Conservation (phyloP, 2,888 invertebrate genomes). For the Drosophila diplacantha region DNA sequence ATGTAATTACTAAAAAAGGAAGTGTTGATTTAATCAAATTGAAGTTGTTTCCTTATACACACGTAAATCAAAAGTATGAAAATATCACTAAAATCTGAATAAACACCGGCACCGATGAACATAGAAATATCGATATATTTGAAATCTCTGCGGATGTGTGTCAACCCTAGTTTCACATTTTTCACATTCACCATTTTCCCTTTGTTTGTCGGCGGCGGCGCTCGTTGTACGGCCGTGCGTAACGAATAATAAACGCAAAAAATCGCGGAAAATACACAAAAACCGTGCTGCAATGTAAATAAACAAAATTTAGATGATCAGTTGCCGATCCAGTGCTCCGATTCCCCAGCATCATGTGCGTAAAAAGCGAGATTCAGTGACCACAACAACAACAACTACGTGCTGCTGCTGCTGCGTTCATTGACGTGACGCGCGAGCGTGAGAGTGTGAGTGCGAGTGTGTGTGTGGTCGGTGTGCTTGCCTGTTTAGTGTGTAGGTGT, state of each 20-base stretch:
- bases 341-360: slow-evolving; percentile 62
- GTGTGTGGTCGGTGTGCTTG: slow-evolving; percentile 48
- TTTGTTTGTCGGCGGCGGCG: slow-evolving; percentile 70
- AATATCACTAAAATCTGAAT: neutral
- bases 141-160: neutral
- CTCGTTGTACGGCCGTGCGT: slow-evolving; percentile 69
- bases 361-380: slow-evolving; percentile 63
- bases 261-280: slow-evolving; percentile 48
- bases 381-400: slow-evolving; percentile 52
- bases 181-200: slow-evolving; percentile 72
- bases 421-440: slow-evolving; percentile 72
- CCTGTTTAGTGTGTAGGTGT: slow-evolving; percentile 31
- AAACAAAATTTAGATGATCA: slow-evolving; percentile 54
- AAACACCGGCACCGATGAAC: neutral
- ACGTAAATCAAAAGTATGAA: neutral
- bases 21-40: neutral
- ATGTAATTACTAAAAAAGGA: neutral
- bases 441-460: slow-evolving; percentile 44
- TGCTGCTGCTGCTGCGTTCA: slow-evolving; percentile 68
- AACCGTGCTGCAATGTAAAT: slow-evolving; percentile 62
- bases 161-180: slow-evolving; percentile 56
- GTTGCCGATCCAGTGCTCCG: slow-evolving; percentile 42
- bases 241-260: slow-evolving; percentile 63
- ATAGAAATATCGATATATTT: slow-evolving; percentile 8
- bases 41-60: neutral